Conservation (phyloP, 2,797 vertebrate species). For the Glyptemys insculpta region DNA sequence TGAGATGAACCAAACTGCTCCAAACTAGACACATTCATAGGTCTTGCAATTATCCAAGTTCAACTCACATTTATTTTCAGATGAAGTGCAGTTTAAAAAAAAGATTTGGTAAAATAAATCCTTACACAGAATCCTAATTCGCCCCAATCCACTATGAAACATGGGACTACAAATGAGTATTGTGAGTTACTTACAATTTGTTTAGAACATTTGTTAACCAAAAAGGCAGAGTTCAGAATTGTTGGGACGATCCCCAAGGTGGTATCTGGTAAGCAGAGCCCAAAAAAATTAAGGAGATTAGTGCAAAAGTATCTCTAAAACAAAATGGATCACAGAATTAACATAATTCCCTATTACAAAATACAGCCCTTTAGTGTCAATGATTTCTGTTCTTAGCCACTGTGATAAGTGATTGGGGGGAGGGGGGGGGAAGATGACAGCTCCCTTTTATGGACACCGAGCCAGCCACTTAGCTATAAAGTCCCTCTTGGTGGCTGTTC, state of each 20-base stretch:
- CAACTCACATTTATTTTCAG: background rate
- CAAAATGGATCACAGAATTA: background rate
- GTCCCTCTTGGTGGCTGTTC: too few relatives aligned
- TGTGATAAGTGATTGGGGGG: too few relatives aligned
- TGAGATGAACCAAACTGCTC: rapidly evolving
- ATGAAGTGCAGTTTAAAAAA: background rate
- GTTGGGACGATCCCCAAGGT: background rate
- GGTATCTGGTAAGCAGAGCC: background rate
- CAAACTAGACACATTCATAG: rapidly evolving
- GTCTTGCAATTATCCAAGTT: background rate
- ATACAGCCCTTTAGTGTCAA: background rate
- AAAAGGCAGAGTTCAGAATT: background rate
- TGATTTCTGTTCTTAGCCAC: background rate
- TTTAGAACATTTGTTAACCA: background rate
- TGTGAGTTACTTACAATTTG: background rate
- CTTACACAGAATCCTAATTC: background rate
- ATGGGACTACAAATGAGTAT: background rate
- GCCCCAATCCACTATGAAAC: background rate
- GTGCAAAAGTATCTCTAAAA: background rate
- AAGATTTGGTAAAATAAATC: background rate
- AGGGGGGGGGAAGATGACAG: too few relatives aligned
- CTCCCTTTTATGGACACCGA: too few relatives aligned
- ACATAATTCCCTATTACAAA: background rate
- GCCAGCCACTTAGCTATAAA: too few relatives aligned
- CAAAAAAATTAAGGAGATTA: background rate